Conservation (phyloP, 2,113 vertebrate species). For the Hyla sarda region DNA sequence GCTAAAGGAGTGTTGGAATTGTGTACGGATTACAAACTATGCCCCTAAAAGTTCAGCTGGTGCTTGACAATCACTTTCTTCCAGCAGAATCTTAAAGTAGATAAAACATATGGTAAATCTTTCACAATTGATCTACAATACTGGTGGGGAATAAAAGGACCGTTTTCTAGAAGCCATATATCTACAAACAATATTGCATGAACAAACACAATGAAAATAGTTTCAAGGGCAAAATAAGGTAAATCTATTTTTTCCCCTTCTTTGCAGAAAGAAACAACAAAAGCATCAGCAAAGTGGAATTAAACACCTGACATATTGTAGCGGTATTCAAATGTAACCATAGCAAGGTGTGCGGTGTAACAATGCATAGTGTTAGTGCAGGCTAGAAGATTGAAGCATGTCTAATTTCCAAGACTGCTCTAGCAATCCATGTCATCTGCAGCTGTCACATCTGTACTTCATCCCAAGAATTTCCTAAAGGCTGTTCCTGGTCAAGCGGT, state of each 20-base stretch:
- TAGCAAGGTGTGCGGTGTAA: background rate
- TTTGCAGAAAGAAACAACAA: background rate
- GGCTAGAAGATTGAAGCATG: slow-evolving; percentile 3
- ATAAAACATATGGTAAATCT: slow-evolving; percentile 23
- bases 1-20: background rate
- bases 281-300: slow-evolving; percentile 5
- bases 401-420: slow-evolving; percentile 4
- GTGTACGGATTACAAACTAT: background rate
- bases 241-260: slow-evolving; percentile 11
- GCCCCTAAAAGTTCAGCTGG: background rate
- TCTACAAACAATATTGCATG: slow-evolving; percentile 22
- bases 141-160: slow-evolving; percentile 7
- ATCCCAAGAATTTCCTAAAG: slow-evolving; percentile 15
- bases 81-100: background rate
- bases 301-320: background rate
- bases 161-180: slow-evolving; percentile 23
- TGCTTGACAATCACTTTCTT: background rate
- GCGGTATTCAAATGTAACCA: slow-evolving; percentile 2
- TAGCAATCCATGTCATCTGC: background rate
- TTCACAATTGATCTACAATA: slow-evolving; percentile 7
- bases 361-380: background rate
- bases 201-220: slow-evolving; percentile 25
- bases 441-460: slow-evolving; percentile 25
- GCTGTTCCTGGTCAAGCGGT: slow-evolving; percentile 3
- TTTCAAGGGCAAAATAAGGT: slow-evolving; percentile 31